A percentile compares a stretch with the other conserved stretches of the same genome.
Evolutionary conservation across 2,888 invertebrate genomes (phyloP).

Genomic region (Drosophila leonis): DNA sequence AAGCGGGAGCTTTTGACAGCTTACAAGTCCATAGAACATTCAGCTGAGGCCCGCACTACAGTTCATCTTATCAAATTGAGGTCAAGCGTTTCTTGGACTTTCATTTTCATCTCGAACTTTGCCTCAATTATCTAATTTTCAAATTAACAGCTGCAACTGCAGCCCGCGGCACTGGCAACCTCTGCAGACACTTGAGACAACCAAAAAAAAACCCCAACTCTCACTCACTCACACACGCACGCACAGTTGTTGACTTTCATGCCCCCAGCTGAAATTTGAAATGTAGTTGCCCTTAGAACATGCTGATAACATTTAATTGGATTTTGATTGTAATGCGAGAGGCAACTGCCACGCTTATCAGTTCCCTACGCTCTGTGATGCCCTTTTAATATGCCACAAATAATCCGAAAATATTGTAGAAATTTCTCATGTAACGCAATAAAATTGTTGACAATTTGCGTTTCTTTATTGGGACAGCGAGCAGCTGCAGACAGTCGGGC

Average conservation of each 20-base stretch:
- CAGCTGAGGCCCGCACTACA: conserved; percentile 16
- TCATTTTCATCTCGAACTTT: conserved; percentile 48
- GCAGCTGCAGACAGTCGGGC: too few relatives aligned
- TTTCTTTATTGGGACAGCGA: not conserved
- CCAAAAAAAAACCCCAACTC: not conserved
- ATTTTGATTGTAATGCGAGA: conserved; percentile 70
- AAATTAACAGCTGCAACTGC: conserved; percentile 71
- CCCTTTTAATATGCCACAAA: conserved; percentile 13
- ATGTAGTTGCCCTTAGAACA: conserved; percentile 47
- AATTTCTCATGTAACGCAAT: conserved; percentile 1
- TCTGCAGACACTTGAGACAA: conserved; percentile 20
- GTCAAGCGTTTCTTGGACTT: conserved; percentile 57
- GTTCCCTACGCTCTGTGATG: conserved; percentile 8
- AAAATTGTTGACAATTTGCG: not conserved
- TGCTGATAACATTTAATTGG: conserved; percentile 72
- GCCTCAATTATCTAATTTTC: conserved; percentile 73
- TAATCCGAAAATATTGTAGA: conserved; percentile 21
- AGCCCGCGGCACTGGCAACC: conserved; percentile 43
- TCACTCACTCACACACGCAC: not conserved
- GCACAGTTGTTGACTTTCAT: conserved; percentile 13
- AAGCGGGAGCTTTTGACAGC: not conserved
- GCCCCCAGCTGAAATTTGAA: conserved; percentile 29
- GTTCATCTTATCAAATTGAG: conserved; percentile 40
- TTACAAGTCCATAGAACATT: not conserved
- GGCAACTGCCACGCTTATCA: conserved; percentile 53